Conservation (phyloP, 2,888 invertebrate species). For the Cyclophora albipunctata region DNA sequence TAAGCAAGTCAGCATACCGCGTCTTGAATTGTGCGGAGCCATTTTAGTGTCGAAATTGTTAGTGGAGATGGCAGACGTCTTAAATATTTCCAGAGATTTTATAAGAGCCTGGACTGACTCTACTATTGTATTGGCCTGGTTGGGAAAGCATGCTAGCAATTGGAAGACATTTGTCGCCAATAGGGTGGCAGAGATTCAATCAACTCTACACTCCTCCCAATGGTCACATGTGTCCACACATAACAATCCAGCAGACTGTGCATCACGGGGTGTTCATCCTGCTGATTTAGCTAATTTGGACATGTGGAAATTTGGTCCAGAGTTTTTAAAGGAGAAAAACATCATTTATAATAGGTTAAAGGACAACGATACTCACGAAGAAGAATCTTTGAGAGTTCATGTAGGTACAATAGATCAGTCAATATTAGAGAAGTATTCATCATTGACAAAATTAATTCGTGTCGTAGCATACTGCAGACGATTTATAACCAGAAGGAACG, state of each 20-base stretch:
- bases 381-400: constrained; percentile 4
- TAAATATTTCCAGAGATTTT: constrained; percentile 1
- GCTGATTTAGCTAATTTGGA: background rate
- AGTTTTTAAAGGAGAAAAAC: background rate
- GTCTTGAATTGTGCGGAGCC: background rate
- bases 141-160: constrained; percentile 16
- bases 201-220: background rate
- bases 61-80: constrained; percentile 5
- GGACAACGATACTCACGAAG: background rate
- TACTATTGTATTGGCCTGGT: constrained; percentile 7
- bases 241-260: constrained; percentile 13
- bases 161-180: constrained; percentile 10
- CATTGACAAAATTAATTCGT: constrained; percentile 1
- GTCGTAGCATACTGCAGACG: constrained; percentile 8
- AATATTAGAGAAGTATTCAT: background rate
- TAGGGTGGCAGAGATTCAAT: constrained; percentile 1
- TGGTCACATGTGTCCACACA: constrained; percentile 6
- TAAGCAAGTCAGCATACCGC: constrained; percentile 8
- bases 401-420: background rate
- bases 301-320: constrained; percentile 9
- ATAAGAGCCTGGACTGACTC: constrained; percentile 13
- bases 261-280: constrained; percentile 10
- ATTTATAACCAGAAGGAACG: constrained; percentile 1
- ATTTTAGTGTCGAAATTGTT: constrained; percentile 12
- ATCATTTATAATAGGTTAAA: constrained; percentile 1